Conservation (phyloP, 2,113 vertebrate genomes). For the Vanacampus margaritifer region DNA sequence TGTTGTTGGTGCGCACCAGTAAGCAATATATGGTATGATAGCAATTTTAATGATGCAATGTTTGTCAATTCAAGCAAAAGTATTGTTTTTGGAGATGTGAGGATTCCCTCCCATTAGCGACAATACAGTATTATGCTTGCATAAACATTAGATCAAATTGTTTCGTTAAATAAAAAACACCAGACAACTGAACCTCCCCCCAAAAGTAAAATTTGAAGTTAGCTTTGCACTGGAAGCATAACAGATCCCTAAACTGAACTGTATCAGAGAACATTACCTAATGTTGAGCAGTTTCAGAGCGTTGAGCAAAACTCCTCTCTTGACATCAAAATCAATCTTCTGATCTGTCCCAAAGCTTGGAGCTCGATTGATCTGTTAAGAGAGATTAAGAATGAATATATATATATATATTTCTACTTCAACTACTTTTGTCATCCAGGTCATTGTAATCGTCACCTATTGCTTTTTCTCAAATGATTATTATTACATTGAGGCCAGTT, state of each 20-base stretch:
- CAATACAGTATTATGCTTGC: no score
- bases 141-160: background rate
- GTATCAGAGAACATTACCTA: slow-evolving; percentile 73
- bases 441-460: background rate
- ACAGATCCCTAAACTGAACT: background rate
- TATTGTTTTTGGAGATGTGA: no score
- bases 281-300: slow-evolving; percentile 92
- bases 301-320: slow-evolving; percentile 91
- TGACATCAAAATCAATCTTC: slow-evolving; percentile 97
- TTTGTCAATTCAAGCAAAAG: no score
- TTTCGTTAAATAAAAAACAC: background rate
- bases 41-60: no score
- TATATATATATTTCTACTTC: slow-evolving; percentile 16
- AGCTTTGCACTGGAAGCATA: background rate
- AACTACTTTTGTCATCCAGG: slow-evolving; percentile 8
- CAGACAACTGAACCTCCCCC: background rate
- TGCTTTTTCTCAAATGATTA: slow-evolving; percentile 25
- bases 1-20: no score
- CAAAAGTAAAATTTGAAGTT: background rate
- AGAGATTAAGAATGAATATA: slow-evolving; percentile 43
- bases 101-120: no score
- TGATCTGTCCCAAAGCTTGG: slow-evolving; percentile 98
- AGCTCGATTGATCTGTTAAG: slow-evolving; percentile 93
- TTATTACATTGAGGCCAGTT: slow-evolving; percentile 30
- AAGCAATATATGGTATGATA: no score